These are phyloP conservation scores for Heliconius eleuchia DNA, from an alignment of 1,140 invertebrate species.

Conservation along the genomic window DNA sequence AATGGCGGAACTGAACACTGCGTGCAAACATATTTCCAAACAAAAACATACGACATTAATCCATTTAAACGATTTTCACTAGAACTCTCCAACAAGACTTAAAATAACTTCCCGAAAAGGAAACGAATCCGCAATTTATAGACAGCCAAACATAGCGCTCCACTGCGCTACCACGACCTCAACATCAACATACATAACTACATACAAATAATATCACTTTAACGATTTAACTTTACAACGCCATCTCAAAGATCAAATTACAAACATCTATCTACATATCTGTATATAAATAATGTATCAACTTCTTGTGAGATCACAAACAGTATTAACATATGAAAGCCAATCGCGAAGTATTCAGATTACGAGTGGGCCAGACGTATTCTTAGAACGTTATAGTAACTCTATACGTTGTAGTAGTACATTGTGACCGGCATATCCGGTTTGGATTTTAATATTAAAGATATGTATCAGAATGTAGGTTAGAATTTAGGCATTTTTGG, in stretches of 20 bases:
- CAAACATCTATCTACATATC: not conserved
- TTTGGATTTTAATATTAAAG: conserved; percentile 9
- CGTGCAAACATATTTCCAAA: too few species aligned
- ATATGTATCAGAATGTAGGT: not conserved
- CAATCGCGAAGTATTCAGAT: conserved; percentile 15
- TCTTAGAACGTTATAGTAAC: conserved; percentile 8
- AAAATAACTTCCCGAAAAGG: too few species aligned
- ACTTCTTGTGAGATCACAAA: conserved; percentile 12
- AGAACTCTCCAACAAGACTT: too few species aligned
- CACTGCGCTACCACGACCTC: too few species aligned
- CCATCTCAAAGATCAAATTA: not conserved
- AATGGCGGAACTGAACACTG: too few species aligned
- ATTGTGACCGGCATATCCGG: conserved; percentile 16
- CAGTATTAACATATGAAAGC: conserved; percentile 18
- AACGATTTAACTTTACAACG: not conserved
- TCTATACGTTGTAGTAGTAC: conserved; percentile 7
- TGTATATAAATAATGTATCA: conserved; percentile 8
- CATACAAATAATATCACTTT: not conserved
- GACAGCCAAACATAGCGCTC: too few species aligned
- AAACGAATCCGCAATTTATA: too few species aligned
- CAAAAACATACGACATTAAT: too few species aligned
- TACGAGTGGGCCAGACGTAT: conserved; percentile 11
- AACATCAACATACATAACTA: too few species aligned
- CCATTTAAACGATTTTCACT: too few species aligned
- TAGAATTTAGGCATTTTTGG: not conserved